Evolutionary conservation across 2,797 vertebrate species (phyloP).

Genomic region (Crocodylus rhombifer): DNA sequence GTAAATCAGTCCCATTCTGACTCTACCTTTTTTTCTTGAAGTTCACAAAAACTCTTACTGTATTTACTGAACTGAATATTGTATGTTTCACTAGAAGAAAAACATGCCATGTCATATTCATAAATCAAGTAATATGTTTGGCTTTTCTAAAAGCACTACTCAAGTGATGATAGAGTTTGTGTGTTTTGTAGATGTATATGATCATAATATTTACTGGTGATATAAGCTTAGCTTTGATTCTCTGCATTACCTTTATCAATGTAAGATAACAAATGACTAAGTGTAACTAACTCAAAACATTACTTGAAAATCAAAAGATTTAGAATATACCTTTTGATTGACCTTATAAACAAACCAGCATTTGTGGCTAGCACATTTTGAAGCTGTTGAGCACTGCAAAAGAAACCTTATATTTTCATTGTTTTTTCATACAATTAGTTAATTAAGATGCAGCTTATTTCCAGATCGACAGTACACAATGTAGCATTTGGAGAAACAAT

Average conservation of each 20-base stretch:
- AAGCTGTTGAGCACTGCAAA: constrained; percentile 53
- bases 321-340: constrained; percentile 13
- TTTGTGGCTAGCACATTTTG: constrained; percentile 26
- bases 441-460: constrained; percentile 19
- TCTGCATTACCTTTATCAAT: constrained; percentile 75
- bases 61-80: constrained; percentile 37
- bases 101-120: constrained; percentile 53
- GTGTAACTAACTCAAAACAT: constrained; percentile 19
- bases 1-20: constrained; percentile 17
- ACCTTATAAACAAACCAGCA: constrained; percentile 51
- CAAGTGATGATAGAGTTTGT: constrained; percentile 62
- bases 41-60: neutral
- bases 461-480: neutral
- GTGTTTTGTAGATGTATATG: constrained; percentile 64
- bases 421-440: constrained; percentile 6
- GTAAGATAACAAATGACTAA: constrained; percentile 61
- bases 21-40: neutral
- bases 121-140: constrained; percentile 71
- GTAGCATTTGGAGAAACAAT: neutral
- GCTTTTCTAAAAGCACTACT: constrained; percentile 64
- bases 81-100: constrained; percentile 55
- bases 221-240: constrained; percentile 72
- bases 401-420: constrained; percentile 27
- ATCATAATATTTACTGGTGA: constrained; percentile 76
- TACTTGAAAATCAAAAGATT: neutral